Evolutionary conservation across 2,113 vertebrate genomes (phyloP), one percentile per base, ranked within the genome.

Genomic region (Scatophagus argus): DNA sequence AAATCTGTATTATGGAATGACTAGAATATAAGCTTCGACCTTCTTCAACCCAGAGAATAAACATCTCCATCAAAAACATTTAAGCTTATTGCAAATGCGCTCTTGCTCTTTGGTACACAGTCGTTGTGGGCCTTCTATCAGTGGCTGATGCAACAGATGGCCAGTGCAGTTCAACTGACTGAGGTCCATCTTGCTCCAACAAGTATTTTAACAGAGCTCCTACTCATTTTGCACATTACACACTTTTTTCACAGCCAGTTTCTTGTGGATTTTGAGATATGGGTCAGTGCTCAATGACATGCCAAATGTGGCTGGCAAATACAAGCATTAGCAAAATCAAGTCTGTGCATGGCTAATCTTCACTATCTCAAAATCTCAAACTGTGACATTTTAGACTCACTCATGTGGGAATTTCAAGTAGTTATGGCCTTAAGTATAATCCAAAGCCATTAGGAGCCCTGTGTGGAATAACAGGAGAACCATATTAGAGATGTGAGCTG

Each of bases 81-180:
- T 49, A 56, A 78, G 58, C 23, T 32, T 46, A 27, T 77, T 39
- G 52, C 2, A 25, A 56, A 74, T 64, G 27, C 21, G 55, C 4
- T 7, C 46, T 64, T 21, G 10, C 19, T 51, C 29, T 34, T 29
- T 25, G 61, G 36, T 27, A 6, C 23, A 27, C 27, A 34, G 3
- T 56, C 23, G 61, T 46, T 59, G 41, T 13, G 56, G 70, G 70
- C 54, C 65, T 72, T 23, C 43, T 68, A 32, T 77, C 32, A 5
- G 14, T 17, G 3, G 41, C 44, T 59, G 34, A 79, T 83, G 87
- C 87, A 88, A 79, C 88, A 92, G 88, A 92, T 75, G 84, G 84
- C 69, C 55, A 61, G 75, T 69, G 16, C 47, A 39, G 52, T 62
- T 63, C 41, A 69, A 79, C 25, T 21, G 63, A 74, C 46, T 14